These are phyloP conservation scores for Cirrhinus mrigala DNA, from an alignment of 2,797 vertebrate species.

Conservation along the genomic window DNA sequence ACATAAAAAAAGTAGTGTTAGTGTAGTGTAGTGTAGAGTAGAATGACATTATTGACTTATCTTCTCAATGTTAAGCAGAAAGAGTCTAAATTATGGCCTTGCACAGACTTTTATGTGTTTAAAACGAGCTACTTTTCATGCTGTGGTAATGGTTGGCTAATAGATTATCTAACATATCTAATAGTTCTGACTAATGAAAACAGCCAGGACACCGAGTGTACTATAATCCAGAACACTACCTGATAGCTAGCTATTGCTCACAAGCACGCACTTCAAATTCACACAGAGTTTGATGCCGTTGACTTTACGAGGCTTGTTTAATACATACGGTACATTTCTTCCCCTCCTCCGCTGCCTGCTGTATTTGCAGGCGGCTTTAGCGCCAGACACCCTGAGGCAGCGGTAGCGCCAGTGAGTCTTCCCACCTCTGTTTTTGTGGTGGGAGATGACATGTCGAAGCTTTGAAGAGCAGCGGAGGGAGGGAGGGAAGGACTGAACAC, in stretches of 20 bases:
- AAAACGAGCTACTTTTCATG: neutral
- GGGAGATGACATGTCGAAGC: conserved; percentile 87
- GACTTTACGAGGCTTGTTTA: conserved; percentile 62
- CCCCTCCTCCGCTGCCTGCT: conserved; percentile 74
- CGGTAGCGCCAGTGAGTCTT: conserved; percentile 88
- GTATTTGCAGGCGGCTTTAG: conserved; percentile 87
- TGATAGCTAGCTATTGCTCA: conserved; percentile 39
- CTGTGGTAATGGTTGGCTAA: neutral
- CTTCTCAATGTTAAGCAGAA: neutral
- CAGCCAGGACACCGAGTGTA: neutral
- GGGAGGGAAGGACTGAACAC: conserved; percentile 67
- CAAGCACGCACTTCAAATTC: neutral
- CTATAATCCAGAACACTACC: neutral
- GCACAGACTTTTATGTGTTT: neutral
- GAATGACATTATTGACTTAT: neutral
- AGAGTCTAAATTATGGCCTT: neutral
- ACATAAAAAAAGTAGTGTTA: neutral
- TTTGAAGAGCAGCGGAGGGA: conserved; percentile 85
- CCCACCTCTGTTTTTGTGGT: conserved; percentile 91
- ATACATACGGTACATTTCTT: conserved; percentile 61
- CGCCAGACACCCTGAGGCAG: conserved; percentile 89
- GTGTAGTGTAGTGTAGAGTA: neutral
- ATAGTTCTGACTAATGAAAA: neutral
- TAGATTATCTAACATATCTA: neutral
- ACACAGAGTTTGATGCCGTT: conserved; percentile 58